phyloP scores from a whole-genome alignment of 2,113 vertebrate species.

The Chaenocephalus aceratus region DNA sequence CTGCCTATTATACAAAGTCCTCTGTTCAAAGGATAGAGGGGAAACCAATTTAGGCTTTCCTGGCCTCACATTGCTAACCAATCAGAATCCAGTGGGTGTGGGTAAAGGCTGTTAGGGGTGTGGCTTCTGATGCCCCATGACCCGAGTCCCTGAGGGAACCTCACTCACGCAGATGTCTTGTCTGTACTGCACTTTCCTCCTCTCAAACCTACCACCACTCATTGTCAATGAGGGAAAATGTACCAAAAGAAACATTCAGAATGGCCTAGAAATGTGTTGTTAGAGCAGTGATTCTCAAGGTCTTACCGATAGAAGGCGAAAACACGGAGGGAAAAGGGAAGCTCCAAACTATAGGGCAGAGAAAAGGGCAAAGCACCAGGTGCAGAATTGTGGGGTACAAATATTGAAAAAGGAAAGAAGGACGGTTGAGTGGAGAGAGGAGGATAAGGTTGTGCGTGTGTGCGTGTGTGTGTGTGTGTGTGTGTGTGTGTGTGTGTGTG shows the following conservation, averaged over 20 bases:
- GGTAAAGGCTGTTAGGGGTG: slow-evolving; percentile 47
- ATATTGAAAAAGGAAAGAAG: slow-evolving; percentile 49
- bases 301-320: slow-evolving; percentile 30
- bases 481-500: slow-evolving; percentile 51
- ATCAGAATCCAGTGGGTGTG: slow-evolving; percentile 66
- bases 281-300: slow-evolving; percentile 44
- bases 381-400: slow-evolving; percentile 61
- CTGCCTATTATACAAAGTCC: slow-evolving; percentile 41
- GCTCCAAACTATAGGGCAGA: slow-evolving; percentile 39
- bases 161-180: slow-evolving; percentile 59
- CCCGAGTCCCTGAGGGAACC: slow-evolving; percentile 64
- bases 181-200: slow-evolving; percentile 42
- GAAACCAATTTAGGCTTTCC: slow-evolving; percentile 46
- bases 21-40: slow-evolving; percentile 29
- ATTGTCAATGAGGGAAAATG: slow-evolving; percentile 40
- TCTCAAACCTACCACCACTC: slow-evolving; percentile 38
- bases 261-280: slow-evolving; percentile 31
- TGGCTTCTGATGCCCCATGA: slow-evolving; percentile 73
- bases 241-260: slow-evolving; percentile 49
- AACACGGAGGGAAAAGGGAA: slow-evolving; percentile 39
- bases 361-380: slow-evolving; percentile 56
- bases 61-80: slow-evolving; percentile 58
- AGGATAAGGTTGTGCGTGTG: slow-evolving; percentile 48
- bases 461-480: slow-evolving; percentile 50
- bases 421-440: slow-evolving; percentile 59